A percentile compares a stretch with the other conserved stretches of the same genome.
Conservation (phyloP, 2,888 invertebrate species). For the Arge pagana region DNA sequence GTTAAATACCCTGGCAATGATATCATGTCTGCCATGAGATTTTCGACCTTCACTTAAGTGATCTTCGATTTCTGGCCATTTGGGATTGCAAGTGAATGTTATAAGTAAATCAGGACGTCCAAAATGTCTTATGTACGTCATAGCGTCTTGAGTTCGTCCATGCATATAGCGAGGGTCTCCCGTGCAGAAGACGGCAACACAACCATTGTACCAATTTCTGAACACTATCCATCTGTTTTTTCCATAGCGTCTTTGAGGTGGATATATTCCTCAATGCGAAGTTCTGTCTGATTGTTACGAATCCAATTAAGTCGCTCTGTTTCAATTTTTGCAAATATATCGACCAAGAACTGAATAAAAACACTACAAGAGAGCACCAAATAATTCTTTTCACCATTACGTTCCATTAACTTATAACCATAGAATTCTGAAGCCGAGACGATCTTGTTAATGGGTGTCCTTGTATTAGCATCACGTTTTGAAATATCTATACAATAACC, state of each 20-base stretch:
- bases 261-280: slow-evolving; percentile 46
- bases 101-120: slow-evolving; percentile 52
- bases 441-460: slow-evolving; percentile 36
- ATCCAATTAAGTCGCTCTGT: slow-evolving; percentile 46
- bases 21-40: slow-evolving; percentile 37
- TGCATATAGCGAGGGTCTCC: slow-evolving; percentile 54
- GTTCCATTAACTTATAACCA: slow-evolving; percentile 39
- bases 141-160: slow-evolving; percentile 48
- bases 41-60: slow-evolving; percentile 32
- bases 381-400: slow-evolving; percentile 35
- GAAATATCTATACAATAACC: slow-evolving; percentile 38
- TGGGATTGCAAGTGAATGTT: slow-evolving; percentile 49
- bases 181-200: slow-evolving; percentile 42
- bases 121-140: slow-evolving; percentile 47
- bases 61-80: slow-evolving; percentile 42
- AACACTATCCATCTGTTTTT: slow-evolving; percentile 37
- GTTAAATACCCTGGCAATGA: slow-evolving; percentile 39
- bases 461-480: slow-evolving; percentile 27
- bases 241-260: slow-evolving; percentile 39
- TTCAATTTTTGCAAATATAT: slow-evolving; percentile 54
- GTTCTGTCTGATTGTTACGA: slow-evolving; percentile 42
- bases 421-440: slow-evolving; percentile 34
- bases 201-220: slow-evolving; percentile 33
- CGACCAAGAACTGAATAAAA: slow-evolving; percentile 49
- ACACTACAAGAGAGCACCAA: slow-evolving; percentile 40